Conservation (phyloP, 37 sponge, comb jelly and placozoan genomes). For the Beroe ovata region DNA sequence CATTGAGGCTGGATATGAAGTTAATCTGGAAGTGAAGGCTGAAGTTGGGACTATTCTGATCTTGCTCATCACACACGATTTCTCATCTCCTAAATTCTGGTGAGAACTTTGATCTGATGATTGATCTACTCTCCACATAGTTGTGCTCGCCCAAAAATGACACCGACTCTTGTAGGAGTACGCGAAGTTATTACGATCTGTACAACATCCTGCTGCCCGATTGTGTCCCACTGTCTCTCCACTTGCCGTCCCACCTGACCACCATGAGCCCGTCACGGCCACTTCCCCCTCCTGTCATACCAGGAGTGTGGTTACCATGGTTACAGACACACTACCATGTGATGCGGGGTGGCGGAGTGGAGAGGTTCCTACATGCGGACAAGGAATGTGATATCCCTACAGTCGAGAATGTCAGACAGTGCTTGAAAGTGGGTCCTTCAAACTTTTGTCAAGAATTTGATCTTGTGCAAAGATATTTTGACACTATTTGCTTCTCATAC, state of each 20-base stretch:
- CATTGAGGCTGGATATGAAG: not conserved
- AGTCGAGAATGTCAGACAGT: not conserved
- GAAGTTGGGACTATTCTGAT: constrained; percentile 53
- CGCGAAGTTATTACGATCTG: constrained; percentile 42
- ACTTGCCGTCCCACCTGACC: constrained; percentile 64
- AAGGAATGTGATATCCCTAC: constrained; percentile 8
- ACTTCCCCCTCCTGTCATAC: constrained; percentile 52
- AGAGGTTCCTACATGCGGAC: not conserved
- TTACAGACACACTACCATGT: constrained; percentile 50
- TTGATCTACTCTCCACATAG: too few species aligned
- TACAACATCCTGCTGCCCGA: constrained; percentile 57
- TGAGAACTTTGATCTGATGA: too few species aligned
- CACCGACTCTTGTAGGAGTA: constrained; percentile 13
- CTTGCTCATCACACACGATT: constrained; percentile 31
- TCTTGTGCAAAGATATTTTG: too few species aligned
- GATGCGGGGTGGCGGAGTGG: not conserved
- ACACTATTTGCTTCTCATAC: too few species aligned
- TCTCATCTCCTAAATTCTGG: constrained; percentile 49
- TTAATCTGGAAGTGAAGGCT: not conserved
- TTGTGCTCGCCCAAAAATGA: too few species aligned
- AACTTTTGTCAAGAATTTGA: too few species aligned
- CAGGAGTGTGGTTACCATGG: constrained; percentile 45
- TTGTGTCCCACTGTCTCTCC: constrained; percentile 33
- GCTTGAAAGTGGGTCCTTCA: constrained; percentile 6
- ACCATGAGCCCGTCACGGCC: constrained; percentile 34